Percentiles rank a stretch among this genome's conserved stretches.
Evolutionary conservation across 2,113 vertebrate species (phyloP).

Genomic region (Brachyistius frenatus): DNA sequence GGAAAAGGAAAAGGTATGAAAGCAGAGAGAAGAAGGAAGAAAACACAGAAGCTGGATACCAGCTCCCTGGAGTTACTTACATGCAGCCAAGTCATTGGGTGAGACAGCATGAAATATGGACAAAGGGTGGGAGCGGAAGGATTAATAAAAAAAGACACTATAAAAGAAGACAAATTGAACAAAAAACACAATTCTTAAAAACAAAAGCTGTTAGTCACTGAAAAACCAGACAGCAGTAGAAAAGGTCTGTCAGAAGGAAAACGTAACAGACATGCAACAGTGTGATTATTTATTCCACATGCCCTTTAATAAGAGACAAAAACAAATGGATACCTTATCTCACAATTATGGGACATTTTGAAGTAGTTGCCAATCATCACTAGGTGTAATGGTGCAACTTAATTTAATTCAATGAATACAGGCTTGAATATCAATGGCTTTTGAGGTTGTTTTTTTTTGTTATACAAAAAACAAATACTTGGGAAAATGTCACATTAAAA

Average conservation of each 20-base stretch:
- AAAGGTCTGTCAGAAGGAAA: conserved; percentile 52
- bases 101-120: conserved; percentile 99
- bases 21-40: conserved; percentile 51
- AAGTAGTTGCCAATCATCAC: too few species aligned
- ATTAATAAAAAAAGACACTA: conserved; percentile 73
- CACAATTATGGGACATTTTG: too few species aligned
- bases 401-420: too few species aligned
- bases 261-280: conserved; percentile 47
- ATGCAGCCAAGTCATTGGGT: conserved; percentile 99
- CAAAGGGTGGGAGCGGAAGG: conserved; percentile 87
- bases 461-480: too few species aligned
- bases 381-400: too few species aligned
- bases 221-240: conserved; percentile 37
- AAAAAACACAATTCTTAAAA: conserved; percentile 17
- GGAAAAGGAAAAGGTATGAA: conserved; percentile 25
- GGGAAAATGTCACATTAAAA: too few species aligned
- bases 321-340: too few species aligned
- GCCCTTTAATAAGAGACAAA: too few species aligned
- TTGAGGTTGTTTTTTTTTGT: too few species aligned
- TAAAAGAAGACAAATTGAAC: conserved; percentile 40
- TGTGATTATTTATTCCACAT: too few species aligned
- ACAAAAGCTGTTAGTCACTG: conserved; percentile 63
- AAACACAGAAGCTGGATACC: conserved; percentile 72
- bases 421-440: too few species aligned
- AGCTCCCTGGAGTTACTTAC: conserved; percentile 97